Evolutionary conservation across 2,113 vertebrate species (phyloP), one percentile per base, ranked within the genome.

Genomic region (Strix uralensis): DNA sequence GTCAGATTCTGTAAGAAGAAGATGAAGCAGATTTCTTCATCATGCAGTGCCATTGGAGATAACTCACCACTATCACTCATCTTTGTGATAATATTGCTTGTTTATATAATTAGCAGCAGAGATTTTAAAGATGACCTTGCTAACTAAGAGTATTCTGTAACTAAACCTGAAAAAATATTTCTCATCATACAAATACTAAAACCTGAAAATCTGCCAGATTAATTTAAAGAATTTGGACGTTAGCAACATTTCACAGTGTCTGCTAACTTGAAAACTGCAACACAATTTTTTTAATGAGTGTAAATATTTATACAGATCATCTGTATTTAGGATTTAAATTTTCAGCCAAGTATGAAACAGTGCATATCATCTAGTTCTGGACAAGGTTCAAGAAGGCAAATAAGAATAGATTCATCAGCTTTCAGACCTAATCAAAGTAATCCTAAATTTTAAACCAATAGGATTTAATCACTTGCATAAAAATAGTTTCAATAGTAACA

Each of bases 391-490:
- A 95, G 54, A 57, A 72, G 29, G 81, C 61, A 89, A 81, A 5
- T 62, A 65, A 87, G 70, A 91, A 95, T 30, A 87, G 44, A 94
- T 80, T 80, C 30, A 90, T 75, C 73, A 91, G 69, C 57, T 87
- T 95, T 90, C 74, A 80, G 58, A 90, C 22, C 34, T 91, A 79
- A 89, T 30, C 49, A 61, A 91, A 96, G 46, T 49, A 93, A 77
- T 62, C 18, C 47, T 51, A 42, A 62, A 70, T 83, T 93, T 93
- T 77, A 88, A 90, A 70, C 36, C 42, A 92, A 80, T 1, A 58
- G 15, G 7, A 93, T 62, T 88, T 94, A 94, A 92, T 70, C 51
- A 63, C 46, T 95, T 66, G 55, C n/a, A 90, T 70, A 92, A 88
- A 94, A 95, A 94, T 78, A 92, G 51, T 59, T 67, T 92, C 69